Evolutionary conservation across 2,113 vertebrate species (phyloP).

Genomic region (Chinchilla lanigera): DNA sequence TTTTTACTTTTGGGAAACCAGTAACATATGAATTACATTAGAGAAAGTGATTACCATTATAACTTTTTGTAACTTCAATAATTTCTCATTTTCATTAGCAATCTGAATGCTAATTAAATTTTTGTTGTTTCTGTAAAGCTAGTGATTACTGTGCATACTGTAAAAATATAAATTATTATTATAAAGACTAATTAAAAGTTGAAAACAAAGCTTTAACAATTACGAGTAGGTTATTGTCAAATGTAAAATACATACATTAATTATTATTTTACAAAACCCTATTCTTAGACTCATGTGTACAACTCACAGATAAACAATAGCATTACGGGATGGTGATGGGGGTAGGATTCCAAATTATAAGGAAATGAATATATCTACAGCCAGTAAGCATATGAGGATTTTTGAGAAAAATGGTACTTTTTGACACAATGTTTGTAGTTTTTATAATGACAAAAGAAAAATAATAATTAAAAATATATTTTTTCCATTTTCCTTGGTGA

Average conservation of each 20-base stretch:
- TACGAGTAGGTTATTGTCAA: constrained; percentile 58
- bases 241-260: constrained; percentile 50
- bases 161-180: constrained; percentile 66
- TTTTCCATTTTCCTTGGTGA: constrained; percentile 36
- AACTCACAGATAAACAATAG: not conserved
- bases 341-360: not conserved
- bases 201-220: constrained; percentile 67
- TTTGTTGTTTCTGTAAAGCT: constrained; percentile 65
- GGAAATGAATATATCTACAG: not conserved
- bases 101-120: constrained; percentile 60
- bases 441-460: constrained; percentile 57
- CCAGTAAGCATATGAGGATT: constrained; percentile 14
- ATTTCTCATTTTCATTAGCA: constrained; percentile 63
- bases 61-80: constrained; percentile 65
- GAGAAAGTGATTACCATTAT: constrained; percentile 63
- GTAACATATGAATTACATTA: constrained; percentile 52
- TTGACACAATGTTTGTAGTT: not conserved
- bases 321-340: not conserved
- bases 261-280: constrained; percentile 57
- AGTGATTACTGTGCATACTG: constrained; percentile 18
- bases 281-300: constrained; percentile 33
- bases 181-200: constrained; percentile 70
- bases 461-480: not conserved
- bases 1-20: constrained; percentile 26
- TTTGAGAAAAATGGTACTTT: not conserved